Percentiles rank a stretch among this genome's conserved stretches.
These are phyloP conservation scores for Etia nguti DNA, from an alignment of 2,113 vertebrate species.

Conservation along the genomic window DNA sequence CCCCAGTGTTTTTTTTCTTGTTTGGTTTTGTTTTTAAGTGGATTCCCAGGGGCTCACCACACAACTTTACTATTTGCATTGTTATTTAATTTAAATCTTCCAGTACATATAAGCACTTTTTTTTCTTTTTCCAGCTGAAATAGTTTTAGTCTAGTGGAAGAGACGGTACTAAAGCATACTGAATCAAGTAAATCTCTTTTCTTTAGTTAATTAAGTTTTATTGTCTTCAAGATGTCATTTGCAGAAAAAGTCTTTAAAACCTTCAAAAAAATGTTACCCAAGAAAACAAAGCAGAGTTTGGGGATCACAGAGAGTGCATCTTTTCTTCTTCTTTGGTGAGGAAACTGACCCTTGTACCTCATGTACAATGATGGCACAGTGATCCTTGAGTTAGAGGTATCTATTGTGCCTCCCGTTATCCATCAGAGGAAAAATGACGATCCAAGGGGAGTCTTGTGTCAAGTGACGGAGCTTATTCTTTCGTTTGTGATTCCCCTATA, in stretches of 20 bases:
- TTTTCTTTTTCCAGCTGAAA: background rate
- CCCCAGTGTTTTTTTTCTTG: background rate
- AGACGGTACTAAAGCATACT: background rate
- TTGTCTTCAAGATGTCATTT: background rate
- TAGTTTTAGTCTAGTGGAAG: background rate
- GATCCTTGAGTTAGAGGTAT: background rate
- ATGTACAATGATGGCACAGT: background rate
- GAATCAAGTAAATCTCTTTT: background rate
- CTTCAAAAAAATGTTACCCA: background rate
- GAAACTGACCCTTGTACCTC: background rate
- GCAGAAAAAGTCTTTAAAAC: background rate
- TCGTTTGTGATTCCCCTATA: background rate
- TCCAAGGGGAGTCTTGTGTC: background rate
- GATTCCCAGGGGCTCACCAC: background rate
- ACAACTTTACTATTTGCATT: background rate
- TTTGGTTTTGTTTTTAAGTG: background rate
- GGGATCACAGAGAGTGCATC: constrained; percentile 12
- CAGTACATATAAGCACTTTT: background rate
- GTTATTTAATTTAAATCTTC: constrained; percentile 1
- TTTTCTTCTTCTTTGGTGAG: background rate
- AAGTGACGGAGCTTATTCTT: background rate
- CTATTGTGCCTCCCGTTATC: background rate
- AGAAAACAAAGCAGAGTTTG: background rate
- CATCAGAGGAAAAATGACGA: background rate
- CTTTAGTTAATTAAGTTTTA: background rate